Evolutionary conservation across 1,140 invertebrate genomes (phyloP).

Genomic region (Anastatus disparis): DNA sequence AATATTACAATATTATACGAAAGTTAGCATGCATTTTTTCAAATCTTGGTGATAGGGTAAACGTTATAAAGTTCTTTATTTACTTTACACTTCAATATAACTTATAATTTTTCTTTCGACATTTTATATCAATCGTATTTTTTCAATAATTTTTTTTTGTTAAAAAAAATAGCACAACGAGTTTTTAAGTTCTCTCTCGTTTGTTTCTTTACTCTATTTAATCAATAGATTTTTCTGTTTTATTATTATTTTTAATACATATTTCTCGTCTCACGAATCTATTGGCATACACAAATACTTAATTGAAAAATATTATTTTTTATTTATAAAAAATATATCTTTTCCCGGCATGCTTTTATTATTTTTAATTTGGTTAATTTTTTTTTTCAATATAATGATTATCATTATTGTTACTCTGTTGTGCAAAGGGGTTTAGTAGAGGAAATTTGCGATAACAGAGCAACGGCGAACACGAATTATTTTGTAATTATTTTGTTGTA

Average conservation of each 20-base stretch:
- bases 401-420: conserved; percentile 57
- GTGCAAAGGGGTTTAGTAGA: neutral
- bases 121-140: neutral
- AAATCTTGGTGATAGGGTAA: conserved; percentile 62
- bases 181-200: conserved; percentile 37
- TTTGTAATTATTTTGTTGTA: neutral
- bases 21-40: conserved; percentile 24
- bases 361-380: conserved; percentile 3
- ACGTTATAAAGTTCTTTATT: conserved; percentile 43
- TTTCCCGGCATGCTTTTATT: conserved; percentile 71
- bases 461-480: neutral
- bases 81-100: neutral
- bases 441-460: neutral
- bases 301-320: conserved; percentile 13
- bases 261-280: conserved; percentile 14
- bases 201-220: conserved; percentile 25
- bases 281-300: conserved; percentile 27
- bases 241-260: neutral
- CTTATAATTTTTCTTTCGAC: neutral
- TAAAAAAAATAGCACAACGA: neutral
- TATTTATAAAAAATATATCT: conserved; percentile 55
- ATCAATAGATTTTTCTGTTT: conserved; percentile 6
- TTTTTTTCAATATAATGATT: conserved; percentile 44
- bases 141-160: neutral
- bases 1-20: conserved; percentile 2